Conservation (phyloP, 2,113 vertebrate species). For the Syngnathus floridae region DNA sequence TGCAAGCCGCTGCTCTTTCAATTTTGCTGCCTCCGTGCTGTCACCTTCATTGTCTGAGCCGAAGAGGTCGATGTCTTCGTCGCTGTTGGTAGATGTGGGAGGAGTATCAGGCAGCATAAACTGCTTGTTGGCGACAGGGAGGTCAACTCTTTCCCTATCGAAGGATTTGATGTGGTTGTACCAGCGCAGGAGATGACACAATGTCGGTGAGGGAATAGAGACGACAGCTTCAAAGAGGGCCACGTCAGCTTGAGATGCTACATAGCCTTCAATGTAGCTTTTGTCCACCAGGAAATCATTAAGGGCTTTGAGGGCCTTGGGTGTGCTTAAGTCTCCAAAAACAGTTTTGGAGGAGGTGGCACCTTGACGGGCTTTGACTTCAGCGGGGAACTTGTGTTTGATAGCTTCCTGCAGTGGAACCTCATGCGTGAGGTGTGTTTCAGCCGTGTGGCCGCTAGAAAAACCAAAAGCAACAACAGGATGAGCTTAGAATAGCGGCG, state of each 20-base stretch:
- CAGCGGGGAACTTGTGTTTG: slow-evolving; percentile 27
- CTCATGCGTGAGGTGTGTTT: slow-evolving; percentile 50
- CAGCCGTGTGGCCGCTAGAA: slow-evolving; percentile 60
- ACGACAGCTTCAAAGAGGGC: slow-evolving; percentile 80
- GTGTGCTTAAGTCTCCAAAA: slow-evolving; percentile 84
- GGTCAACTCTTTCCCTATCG: slow-evolving; percentile 74
- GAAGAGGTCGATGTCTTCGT: slow-evolving; percentile 90
- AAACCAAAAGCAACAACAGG: slow-evolving; percentile 61
- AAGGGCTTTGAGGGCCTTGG: slow-evolving; percentile 80
- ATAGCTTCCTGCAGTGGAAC: slow-evolving; percentile 54
- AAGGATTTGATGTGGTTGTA: slow-evolving; percentile 92
- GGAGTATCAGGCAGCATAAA: slow-evolving; percentile 75
- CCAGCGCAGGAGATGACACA: slow-evolving; percentile 88
- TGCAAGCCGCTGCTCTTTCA: slow-evolving; percentile 84
- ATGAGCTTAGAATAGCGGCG: slow-evolving; percentile 34
- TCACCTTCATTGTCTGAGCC: slow-evolving; percentile 91
- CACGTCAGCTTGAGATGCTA: slow-evolving; percentile 84
- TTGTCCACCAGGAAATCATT: slow-evolving; percentile 84
- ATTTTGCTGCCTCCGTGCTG: slow-evolving; percentile 74
- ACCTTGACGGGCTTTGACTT: background rate
- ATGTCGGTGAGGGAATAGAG: slow-evolving; percentile 70
- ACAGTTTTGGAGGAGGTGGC: slow-evolving; percentile 67
- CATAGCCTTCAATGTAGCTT: slow-evolving; percentile 92
- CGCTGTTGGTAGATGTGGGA: slow-evolving; percentile 54
- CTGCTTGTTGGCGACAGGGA: slow-evolving; percentile 81